Conservation (phyloP, 2,113 vertebrate species). For the Chrysemys picta region DNA sequence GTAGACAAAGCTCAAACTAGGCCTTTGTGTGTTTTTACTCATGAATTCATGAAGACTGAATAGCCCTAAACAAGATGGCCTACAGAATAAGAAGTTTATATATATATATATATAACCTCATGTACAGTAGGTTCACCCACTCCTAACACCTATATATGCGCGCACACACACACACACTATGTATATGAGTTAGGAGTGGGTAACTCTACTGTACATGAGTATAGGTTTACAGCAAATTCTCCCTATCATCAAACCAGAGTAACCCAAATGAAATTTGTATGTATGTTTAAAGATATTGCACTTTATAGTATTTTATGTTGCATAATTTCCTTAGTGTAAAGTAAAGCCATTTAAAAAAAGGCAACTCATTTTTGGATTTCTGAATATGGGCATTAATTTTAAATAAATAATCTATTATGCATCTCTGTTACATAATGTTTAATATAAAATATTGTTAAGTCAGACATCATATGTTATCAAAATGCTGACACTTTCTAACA, state of each 20-base stretch:
- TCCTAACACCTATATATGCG: too few species aligned
- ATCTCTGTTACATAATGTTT: conserved; percentile 66
- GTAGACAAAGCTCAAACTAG: background rate
- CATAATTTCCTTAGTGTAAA: conserved; percentile 78
- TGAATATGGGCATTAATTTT: conserved; percentile 72
- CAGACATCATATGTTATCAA: background rate
- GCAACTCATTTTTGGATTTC: conserved; percentile 63
- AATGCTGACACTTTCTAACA: background rate
- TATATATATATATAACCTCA: background rate
- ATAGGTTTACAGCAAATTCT: conserved; percentile 55
- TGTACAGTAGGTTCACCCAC: background rate
- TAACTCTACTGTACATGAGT: conserved; percentile 59
- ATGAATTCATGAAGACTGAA: background rate
- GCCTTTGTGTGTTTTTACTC: background rate
- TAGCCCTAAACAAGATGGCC: background rate
- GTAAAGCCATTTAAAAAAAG: conserved; percentile 78
- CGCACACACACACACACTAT: too few species aligned
- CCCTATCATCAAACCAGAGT: conserved; percentile 56
- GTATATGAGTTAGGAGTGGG: background rate
- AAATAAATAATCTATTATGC: conserved; percentile 69
- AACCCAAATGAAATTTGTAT: conserved; percentile 67
- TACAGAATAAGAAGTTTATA: background rate
- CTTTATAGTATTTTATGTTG: conserved; percentile 80
- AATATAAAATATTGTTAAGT: conserved; percentile 65
- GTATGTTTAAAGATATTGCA: conserved; percentile 75